Evolutionary conservation across 1,140 invertebrate genomes (phyloP).

Genomic region (Bombus sylvicola): DNA sequence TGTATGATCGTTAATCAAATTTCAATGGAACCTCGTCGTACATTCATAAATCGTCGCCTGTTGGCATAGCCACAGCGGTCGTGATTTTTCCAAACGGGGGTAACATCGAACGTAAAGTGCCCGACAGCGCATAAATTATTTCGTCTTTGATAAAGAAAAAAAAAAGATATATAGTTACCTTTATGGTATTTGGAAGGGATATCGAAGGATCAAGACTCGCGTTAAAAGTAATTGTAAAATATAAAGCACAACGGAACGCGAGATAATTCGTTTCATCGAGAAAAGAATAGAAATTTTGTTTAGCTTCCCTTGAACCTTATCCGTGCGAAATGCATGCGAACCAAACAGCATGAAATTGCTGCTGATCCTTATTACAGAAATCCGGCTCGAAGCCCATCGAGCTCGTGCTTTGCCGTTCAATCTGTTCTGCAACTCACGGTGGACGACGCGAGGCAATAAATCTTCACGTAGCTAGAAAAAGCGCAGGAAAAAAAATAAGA

Average conservation of each 20-base stretch:
- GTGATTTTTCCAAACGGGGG: no score
- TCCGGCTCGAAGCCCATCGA: neutral
- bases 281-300: neutral
- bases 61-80: no score
- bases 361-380: neutral
- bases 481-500: neutral
- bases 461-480: neutral
- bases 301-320: no score
- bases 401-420: neutral
- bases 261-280: neutral
- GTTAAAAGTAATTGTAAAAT: no score
- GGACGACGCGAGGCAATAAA: slow-evolving; percentile 9
- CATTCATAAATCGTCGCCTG: no score
- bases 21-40: neutral
- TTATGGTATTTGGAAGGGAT: no score
- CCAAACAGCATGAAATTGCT: slow-evolving; percentile 3
- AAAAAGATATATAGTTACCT: no score
- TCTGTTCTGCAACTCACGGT: slow-evolving; percentile 6
- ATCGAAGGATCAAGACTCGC: no score
- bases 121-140: no score
- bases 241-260: no score
- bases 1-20: slow-evolving; percentile 21
- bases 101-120: no score
- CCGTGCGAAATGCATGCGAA: neutral
- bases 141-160: no score